A percentile compares a stretch with the other conserved stretches of the same genome.
phyloP scores from a whole-genome alignment of 1,140 invertebrate species.

The Drosophila saltans region DNA sequence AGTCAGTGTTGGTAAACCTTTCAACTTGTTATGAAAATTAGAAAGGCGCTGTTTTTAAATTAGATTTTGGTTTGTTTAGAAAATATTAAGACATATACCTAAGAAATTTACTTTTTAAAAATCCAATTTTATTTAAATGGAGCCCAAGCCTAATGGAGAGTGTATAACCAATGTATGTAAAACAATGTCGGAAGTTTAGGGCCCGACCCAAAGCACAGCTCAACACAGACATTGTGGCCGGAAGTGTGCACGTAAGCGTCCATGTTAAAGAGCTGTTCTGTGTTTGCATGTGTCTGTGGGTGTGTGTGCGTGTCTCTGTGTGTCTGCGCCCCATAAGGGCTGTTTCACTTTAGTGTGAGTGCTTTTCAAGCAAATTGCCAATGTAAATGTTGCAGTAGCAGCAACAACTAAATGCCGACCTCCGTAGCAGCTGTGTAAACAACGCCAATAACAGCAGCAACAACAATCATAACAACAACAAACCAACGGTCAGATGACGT shows the following conservation, averaged over 20 bases:
- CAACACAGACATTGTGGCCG: slow-evolving; percentile 60
- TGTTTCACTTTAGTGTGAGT: slow-evolving; percentile 49
- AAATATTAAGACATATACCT: too few species aligned
- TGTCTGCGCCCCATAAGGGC: slow-evolving; percentile 62
- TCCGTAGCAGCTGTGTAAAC: slow-evolving; percentile 76
- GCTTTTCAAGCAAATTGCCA: slow-evolving; percentile 74
- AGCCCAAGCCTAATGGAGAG: background rate
- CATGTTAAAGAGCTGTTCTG: slow-evolving; percentile 11
- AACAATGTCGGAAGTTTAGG: slow-evolving; percentile 55
- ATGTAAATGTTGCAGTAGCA: slow-evolving; percentile 72
- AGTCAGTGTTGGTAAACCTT: too few species aligned
- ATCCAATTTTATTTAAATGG: background rate
- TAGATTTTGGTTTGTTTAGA: too few species aligned
- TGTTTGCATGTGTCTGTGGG: slow-evolving; percentile 20
- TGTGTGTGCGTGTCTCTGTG: slow-evolving; percentile 32
- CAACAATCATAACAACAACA: slow-evolving; percentile 18
- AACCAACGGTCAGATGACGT: slow-evolving; percentile 1
- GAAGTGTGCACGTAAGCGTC: slow-evolving; percentile 53
- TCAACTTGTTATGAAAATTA: too few species aligned
- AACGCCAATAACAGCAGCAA: slow-evolving; percentile 50
- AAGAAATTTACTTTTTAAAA: background rate
- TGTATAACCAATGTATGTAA: slow-evolving; percentile 27
- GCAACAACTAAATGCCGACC: slow-evolving; percentile 64
- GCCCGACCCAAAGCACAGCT: slow-evolving; percentile 23
- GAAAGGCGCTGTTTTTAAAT: too few species aligned